phyloP scores from a whole-genome alignment of 2,888 invertebrate genomes.

The Dolichomitus sp. region DNA sequence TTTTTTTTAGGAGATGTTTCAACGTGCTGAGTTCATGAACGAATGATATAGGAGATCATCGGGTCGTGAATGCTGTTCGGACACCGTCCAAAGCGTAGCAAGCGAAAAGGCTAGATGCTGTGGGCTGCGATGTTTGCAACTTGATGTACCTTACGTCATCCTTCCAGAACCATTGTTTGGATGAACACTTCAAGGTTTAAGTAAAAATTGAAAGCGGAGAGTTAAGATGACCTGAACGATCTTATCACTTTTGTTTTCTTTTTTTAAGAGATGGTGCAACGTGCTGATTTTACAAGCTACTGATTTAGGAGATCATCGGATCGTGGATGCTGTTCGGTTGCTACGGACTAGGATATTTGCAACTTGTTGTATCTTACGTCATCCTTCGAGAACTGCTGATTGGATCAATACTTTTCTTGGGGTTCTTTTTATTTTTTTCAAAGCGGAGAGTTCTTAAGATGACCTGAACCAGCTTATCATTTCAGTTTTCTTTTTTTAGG shows the following conservation, averaged over 20 bases:
- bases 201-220: not conserved
- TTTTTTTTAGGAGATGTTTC: not conserved
- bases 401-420: too few relatives aligned
- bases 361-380: slow-evolving; percentile 22
- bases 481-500: too few relatives aligned
- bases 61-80: slow-evolving; percentile 51
- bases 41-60: slow-evolving; percentile 29
- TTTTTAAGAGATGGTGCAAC: slow-evolving; percentile 6
- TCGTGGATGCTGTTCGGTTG: slow-evolving; percentile 55
- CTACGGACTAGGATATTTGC: slow-evolving; percentile 19
- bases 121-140: slow-evolving; percentile 19
- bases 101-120: slow-evolving; percentile 50
- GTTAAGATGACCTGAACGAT: slow-evolving; percentile 17
- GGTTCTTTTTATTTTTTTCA: too few relatives aligned
- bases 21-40: slow-evolving; percentile 38
- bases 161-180: too few relatives aligned
- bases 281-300: slow-evolving; percentile 35
- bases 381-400: too few relatives aligned
- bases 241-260: slow-evolving; percentile 16
- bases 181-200: not conserved
- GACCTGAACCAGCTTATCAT: too few relatives aligned
- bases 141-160: slow-evolving; percentile 25
- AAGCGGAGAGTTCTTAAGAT: too few relatives aligned
- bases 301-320: slow-evolving; percentile 35
- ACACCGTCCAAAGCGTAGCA: slow-evolving; percentile 11